Evolutionary conservation across 2,113 vertebrate species (phyloP), one percentile per base, ranked within the genome.

Genomic region (Pygoscelis antarcticus): DNA sequence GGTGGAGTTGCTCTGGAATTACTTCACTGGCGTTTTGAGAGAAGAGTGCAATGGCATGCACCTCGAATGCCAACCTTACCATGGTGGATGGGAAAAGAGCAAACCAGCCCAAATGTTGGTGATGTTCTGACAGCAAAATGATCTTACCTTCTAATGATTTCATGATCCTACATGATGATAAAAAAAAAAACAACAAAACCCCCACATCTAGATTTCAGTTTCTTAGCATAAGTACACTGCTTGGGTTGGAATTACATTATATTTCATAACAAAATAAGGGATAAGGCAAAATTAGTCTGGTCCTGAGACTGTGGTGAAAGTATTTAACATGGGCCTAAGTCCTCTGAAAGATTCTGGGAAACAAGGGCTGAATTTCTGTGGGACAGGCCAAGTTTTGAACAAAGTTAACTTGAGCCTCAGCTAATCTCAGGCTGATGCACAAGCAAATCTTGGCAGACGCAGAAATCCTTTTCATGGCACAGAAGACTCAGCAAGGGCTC

Each of bases 11-110:
- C 51, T 91, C 62, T 71, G 36, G 62, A 80, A 76, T 91, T 49
- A 36, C 18, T 69, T 87, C 22, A 19, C 23, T 30, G 19, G 4
- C 1, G 2, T 60, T 90, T 65, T 87, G 47, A 51, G 36, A 68
- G 60, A 70, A 42, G 16, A 77, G 20, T 21, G 12, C 1, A 6
- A 19, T 68, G 27, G 17, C n/a, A 44, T 6, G 4, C 12, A 65
- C 7, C 27, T 30, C 7, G 1, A 72, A 82, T 1, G 0, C 32
- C 32, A 82, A 3, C 13, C 6, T 18, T 26, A 16, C 16, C 9
- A 10, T 27, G 27, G 65, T 32, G 17, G 47, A 46, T 1, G 2
- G n/a, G 34, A 65, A 83, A 71, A 70, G 29, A 36, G 36, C 34
- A 77, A 70, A 77, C 9, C 30, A 71, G 38, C 18, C 15, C 44